Evolutionary conservation across 2,888 invertebrate genomes (phyloP).

Genomic region (Ethmia dodecea): DNA sequence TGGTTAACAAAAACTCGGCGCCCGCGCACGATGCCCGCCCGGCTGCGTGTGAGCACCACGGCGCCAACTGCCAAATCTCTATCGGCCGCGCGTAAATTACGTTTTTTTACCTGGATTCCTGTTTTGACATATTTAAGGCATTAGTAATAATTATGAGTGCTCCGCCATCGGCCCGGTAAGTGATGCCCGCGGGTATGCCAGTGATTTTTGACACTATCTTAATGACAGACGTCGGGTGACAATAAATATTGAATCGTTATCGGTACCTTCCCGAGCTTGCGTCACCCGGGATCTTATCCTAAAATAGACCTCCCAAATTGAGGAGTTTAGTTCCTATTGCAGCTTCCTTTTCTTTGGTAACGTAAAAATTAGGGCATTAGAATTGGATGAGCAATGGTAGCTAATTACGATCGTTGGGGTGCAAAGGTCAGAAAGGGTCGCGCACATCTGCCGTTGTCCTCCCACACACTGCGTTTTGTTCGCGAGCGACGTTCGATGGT

Average conservation of each 20-base stretch:
- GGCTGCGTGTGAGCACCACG: conserved; percentile 37
- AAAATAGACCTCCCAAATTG: conserved; percentile 68
- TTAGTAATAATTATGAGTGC: conserved; percentile 78
- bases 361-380: conserved; percentile 10
- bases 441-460: conserved; percentile 67
- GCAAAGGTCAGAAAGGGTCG: conserved; percentile 52
- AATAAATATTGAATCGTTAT: conserved; percentile 76
- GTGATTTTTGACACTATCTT: conserved; percentile 76
- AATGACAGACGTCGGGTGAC: conserved; percentile 73
- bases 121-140: conserved; percentile 79
- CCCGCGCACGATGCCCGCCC: conserved; percentile 54
- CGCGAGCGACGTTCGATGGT: conserved; percentile 59
- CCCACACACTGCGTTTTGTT: conserved; percentile 54
- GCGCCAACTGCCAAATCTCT: conserved; percentile 78
- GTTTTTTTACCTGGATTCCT: conserved; percentile 78
- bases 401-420: conserved; percentile 57
- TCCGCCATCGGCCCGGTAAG: conserved; percentile 53
- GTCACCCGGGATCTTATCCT: conserved; percentile 55
- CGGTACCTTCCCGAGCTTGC: conserved; percentile 59
- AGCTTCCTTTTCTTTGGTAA: conserved; percentile 15
- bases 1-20: conserved; percentile 75
- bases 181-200: conserved; percentile 58
- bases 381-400: conserved; percentile 34
- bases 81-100: conserved; percentile 76
- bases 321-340: conserved; percentile 16